Percentiles rank a stretch among this genome's conserved stretches.
Conservation (phyloP, 2,113 vertebrate genomes). For the Rhipidura dahli region DNA sequence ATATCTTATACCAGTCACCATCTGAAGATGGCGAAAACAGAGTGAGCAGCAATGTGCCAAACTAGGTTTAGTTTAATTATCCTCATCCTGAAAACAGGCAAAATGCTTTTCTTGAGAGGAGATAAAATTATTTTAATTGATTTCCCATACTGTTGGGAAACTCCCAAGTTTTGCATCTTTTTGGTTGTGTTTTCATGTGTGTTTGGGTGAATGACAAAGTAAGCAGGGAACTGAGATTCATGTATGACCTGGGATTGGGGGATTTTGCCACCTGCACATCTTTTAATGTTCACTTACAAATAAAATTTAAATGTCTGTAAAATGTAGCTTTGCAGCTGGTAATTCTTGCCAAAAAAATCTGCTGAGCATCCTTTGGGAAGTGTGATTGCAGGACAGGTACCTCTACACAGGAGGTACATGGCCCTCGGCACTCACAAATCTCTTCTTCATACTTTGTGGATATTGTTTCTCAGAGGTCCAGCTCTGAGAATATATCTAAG, state of each 20-base stretch:
- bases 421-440: not conserved
- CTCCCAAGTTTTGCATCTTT: not conserved
- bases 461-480: not conserved
- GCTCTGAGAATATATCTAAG: not conserved
- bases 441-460: not conserved
- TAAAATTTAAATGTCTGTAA: not conserved
- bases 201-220: not conserved
- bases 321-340: not conserved
- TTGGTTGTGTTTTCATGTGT: not conserved
- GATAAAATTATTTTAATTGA: not conserved
- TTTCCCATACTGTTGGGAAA: not conserved
- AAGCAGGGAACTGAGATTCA: not conserved
- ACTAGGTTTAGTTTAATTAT: not conserved
- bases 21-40: not conserved
- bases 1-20: not conserved
- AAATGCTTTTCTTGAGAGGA: accelerated
- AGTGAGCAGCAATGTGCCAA: not conserved
- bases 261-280: not conserved
- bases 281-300: not conserved
- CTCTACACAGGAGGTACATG: accelerated
- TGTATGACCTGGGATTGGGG: not conserved
- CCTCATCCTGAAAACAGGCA: not conserved
- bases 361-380: not conserved
- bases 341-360: not conserved
- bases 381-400: not conserved